Percentiles rank a stretch among this genome's conserved stretches.
phyloP scores from a whole-genome alignment of 2,797 vertebrate genomes.

The Ceryle rudis region DNA sequence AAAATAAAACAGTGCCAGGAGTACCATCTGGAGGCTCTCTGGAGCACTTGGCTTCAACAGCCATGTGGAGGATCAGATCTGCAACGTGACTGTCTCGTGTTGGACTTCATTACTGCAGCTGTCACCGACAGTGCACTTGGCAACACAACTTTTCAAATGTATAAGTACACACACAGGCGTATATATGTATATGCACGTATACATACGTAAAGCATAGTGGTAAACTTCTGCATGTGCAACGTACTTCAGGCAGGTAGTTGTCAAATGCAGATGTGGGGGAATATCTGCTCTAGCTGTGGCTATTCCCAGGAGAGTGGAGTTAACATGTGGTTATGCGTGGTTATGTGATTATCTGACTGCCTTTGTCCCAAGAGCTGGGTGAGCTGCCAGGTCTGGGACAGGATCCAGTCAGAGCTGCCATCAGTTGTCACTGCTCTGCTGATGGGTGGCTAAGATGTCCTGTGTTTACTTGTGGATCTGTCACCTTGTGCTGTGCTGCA shows the following conservation, averaged over 20 bases:
- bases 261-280: neutral
- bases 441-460: neutral
- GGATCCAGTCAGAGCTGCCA: neutral
- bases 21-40: neutral
- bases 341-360: neutral
- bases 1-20: neutral
- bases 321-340: neutral
- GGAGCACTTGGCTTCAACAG: neutral
- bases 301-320: neutral
- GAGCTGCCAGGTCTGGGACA: neutral
- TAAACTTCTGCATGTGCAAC: neutral
- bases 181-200: fast-evolving
- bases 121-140: neutral
- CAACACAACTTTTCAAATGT: fast-evolving
- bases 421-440: neutral
- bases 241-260: neutral
- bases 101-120: neutral
- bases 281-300: neutral
- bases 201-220: fast-evolving
- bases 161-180: fast-evolving
- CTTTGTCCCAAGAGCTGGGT: neutral
- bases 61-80: neutral
- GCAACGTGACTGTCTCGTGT: fast-evolving
- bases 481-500: neutral
- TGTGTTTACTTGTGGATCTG: neutral